Evolutionary conservation across 2,797 vertebrate genomes (phyloP).

Genomic region (Scolopax rusticola): DNA sequence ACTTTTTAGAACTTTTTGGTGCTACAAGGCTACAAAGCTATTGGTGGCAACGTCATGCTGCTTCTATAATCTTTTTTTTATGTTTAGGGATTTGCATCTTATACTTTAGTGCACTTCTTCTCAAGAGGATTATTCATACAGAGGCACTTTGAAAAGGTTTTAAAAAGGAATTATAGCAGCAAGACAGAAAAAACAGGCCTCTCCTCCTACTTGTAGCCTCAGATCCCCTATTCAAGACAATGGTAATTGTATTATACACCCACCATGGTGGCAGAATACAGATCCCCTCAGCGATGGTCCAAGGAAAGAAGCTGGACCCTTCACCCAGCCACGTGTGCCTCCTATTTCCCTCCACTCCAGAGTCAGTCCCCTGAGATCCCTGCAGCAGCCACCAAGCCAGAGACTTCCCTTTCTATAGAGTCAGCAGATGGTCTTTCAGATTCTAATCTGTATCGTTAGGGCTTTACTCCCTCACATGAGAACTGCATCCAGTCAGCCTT

Average conservation of each 20-base stretch:
- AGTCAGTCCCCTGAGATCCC: background rate
- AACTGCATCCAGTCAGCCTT: background rate
- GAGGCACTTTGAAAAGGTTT: background rate
- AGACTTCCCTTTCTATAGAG: background rate
- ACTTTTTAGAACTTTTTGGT: background rate
- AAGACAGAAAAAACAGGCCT: background rate
- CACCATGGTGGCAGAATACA: background rate
- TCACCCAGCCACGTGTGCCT: background rate
- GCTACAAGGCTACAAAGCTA: background rate
- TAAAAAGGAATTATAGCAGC: background rate
- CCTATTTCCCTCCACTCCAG: background rate
- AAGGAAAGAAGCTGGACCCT: background rate
- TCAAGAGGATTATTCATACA: background rate
- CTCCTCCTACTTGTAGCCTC: background rate
- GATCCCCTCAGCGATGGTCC: background rate
- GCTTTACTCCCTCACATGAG: accelerated
- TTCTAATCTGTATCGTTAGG: background rate
- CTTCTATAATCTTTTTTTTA: background rate
- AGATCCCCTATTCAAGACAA: background rate
- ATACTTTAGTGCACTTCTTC: background rate
- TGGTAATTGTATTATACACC: background rate
- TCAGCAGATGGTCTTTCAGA: background rate
- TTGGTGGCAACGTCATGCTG: background rate
- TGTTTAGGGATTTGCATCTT: background rate
- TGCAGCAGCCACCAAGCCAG: background rate